Conservation (phyloP, 2,888 invertebrate genomes). For the Hirudinaria manillensis region DNA sequence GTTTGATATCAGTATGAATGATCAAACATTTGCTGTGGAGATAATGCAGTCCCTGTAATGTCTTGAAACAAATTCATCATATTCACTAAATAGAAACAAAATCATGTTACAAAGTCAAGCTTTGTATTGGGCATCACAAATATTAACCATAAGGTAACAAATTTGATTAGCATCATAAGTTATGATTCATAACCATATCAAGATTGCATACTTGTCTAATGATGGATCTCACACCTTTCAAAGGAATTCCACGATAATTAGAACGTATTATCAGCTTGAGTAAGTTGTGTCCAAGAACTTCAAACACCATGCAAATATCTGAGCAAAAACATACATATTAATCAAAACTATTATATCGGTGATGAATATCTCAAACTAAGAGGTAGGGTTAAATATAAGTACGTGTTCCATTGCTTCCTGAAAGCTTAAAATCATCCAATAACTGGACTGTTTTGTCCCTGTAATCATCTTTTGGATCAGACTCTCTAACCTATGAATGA, state of each 20-base stretch:
- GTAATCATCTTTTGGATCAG: slow-evolving; percentile 82
- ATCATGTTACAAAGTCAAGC: neutral
- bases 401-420: slow-evolving; percentile 91
- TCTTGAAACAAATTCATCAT: slow-evolving; percentile 56
- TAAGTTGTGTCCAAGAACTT: slow-evolving; percentile 95
- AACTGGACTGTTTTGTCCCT: slow-evolving; percentile 94
- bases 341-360: neutral
- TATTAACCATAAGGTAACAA: too few species aligned
- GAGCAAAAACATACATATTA: slow-evolving; percentile 14
- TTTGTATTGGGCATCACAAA: too few species aligned
- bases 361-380: neutral
- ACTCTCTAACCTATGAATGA: slow-evolving; percentile 70
- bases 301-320: slow-evolving; percentile 97
- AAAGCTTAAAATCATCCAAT: slow-evolving; percentile 94
- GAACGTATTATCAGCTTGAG: slow-evolving; percentile 95
- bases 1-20: slow-evolving; percentile 61
- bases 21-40: slow-evolving; percentile 95
- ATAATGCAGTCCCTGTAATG: slow-evolving; percentile 77
- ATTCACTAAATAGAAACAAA: neutral
- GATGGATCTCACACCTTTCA: slow-evolving; percentile 88
- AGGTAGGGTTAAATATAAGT: slow-evolving; percentile 3
- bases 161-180: too few species aligned
- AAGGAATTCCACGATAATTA: slow-evolving; percentile 93
- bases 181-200: slow-evolving; percentile 36
- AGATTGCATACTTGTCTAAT: slow-evolving; percentile 69